Evolutionary conservation across 2,113 vertebrate genomes (phyloP).

Genomic region (Apus apus): DNA sequence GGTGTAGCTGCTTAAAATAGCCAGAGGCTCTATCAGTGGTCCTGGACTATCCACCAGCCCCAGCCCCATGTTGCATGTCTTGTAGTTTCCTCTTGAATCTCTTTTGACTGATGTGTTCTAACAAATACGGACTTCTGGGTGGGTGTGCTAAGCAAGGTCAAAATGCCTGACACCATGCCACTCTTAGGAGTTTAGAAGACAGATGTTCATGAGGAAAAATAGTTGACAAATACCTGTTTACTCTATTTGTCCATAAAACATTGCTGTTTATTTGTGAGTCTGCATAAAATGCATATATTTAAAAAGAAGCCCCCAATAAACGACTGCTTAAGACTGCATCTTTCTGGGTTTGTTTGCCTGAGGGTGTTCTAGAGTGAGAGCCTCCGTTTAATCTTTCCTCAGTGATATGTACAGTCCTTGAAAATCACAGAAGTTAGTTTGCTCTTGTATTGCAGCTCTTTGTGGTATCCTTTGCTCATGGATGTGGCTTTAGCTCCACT

Average conservation of each 20-base stretch:
- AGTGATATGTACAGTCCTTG: neutral
- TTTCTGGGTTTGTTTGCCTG: neutral
- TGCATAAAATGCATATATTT: neutral
- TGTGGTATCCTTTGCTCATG: neutral
- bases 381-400: neutral
- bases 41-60: neutral
- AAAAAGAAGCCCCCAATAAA: neutral
- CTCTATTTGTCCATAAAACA: neutral
- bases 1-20: neutral
- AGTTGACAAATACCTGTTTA: neutral
- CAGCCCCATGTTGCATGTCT: fast-evolving
- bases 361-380: neutral
- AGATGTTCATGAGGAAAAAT: neutral
- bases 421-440: neutral
- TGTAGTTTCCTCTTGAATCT: neutral
- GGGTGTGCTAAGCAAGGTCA: neutral
- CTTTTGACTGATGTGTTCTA: neutral
- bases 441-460: neutral
- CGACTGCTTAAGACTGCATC: neutral
- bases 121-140: neutral
- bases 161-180: neutral
- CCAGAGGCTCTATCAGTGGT: neutral
- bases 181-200: neutral
- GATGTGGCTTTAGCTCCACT: neutral
- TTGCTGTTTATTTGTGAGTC: neutral